These are phyloP conservation scores for Erythrolamprus reginae DNA, from an alignment of 2,113 vertebrate species.

Conservation along the genomic window DNA sequence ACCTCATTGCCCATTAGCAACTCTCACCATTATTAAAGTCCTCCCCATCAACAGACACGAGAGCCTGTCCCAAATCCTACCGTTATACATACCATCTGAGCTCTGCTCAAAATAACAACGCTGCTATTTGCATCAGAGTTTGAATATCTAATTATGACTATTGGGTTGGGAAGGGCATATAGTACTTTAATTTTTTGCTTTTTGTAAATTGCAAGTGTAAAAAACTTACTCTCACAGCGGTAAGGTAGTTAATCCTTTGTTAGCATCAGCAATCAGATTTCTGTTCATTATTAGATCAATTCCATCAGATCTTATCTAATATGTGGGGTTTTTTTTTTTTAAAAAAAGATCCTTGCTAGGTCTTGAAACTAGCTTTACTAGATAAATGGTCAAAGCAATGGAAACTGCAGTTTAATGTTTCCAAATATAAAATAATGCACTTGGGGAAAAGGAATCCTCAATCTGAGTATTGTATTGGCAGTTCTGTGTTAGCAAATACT, in stretches of 20 bases:
- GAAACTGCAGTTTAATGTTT: too few species aligned
- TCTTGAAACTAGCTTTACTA: background rate
- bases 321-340: too few species aligned
- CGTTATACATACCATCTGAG: background rate
- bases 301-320: background rate
- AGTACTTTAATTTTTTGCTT: slow-evolving; percentile 8
- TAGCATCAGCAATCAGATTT: background rate
- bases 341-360: background rate
- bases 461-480: too few species aligned
- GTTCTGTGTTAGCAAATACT: too few species aligned
- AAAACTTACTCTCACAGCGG: background rate
- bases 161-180: background rate
- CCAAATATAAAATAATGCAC: too few species aligned
- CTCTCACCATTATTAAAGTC: background rate
- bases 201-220: background rate
- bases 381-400: too few species aligned
- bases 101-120: background rate
- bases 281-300: background rate
- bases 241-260: background rate
- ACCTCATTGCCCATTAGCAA: background rate
- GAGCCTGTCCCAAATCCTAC: background rate
- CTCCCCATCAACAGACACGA: background rate
- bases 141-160: background rate
- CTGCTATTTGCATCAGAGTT: background rate
- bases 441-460: too few species aligned